Conservation (phyloP, 2,113 vertebrate genomes). For the Notechis scutatus region DNA sequence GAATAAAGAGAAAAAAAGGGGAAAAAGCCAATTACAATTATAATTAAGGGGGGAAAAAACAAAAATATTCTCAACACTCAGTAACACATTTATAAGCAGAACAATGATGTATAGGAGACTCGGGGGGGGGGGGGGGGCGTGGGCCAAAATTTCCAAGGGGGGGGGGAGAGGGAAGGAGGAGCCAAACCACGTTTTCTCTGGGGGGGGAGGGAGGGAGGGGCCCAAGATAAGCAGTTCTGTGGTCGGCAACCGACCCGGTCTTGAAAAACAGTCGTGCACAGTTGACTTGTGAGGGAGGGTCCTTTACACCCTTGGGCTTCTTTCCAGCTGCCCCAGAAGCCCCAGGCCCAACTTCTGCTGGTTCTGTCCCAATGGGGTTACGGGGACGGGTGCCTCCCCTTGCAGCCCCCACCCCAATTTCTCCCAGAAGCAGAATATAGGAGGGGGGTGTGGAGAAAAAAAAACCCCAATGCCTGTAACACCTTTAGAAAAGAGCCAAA, state of each 20-base stretch:
- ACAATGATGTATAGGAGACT: slow-evolving; percentile 67
- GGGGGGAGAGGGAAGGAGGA: slow-evolving; percentile 38
- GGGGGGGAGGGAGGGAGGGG: not conserved
- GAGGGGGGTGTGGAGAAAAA: not conserved
- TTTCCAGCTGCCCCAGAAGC: slow-evolving; percentile 38
- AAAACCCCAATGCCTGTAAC: not conserved
- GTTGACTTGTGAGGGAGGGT: slow-evolving; percentile 40
- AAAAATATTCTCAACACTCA: slow-evolving; percentile 76
- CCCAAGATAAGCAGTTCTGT: not conserved
- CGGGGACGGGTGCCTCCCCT: not conserved
- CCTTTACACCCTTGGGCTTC: not conserved
- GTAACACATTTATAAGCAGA: slow-evolving; percentile 72
- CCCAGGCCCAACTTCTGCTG: slow-evolving; percentile 20
- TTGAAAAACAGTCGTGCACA: slow-evolving; percentile 54
- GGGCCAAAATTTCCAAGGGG: slow-evolving; percentile 63
- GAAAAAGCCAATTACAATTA: slow-evolving; percentile 85
- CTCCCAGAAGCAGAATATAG: not conserved
- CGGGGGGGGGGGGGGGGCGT: not conserved
- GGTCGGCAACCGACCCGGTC: slow-evolving; percentile 34
- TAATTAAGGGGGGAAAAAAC: slow-evolving; percentile 77
- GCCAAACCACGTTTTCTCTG: not conserved
- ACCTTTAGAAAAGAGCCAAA: slow-evolving; percentile 17
- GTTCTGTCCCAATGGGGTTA: not conserved
- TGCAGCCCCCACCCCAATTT: slow-evolving; percentile 37
- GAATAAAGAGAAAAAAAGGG: slow-evolving; percentile 69